Percentiles rank a stretch among this genome's conserved stretches.
Evolutionary conservation across 2,797 vertebrate genomes (phyloP).

Genomic region (Chaunax sp.): DNA sequence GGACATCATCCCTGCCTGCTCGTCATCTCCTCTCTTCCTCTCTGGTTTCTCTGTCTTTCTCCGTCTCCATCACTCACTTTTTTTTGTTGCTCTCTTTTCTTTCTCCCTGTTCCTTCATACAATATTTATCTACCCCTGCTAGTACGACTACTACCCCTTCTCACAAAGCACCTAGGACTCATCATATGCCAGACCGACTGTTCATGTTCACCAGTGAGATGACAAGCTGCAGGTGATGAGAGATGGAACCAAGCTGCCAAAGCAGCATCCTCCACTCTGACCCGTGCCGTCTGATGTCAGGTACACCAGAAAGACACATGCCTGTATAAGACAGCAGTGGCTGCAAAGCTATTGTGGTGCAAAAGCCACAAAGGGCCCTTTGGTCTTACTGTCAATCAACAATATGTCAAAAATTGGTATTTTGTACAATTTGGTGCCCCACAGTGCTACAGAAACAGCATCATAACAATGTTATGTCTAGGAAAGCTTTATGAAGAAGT

Average conservation of each 20-base stretch:
- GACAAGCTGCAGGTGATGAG: slow-evolving; percentile 1
- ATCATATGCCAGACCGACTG: neutral
- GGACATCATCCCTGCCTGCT: slow-evolving; percentile 58
- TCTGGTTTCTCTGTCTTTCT: slow-evolving; percentile 15
- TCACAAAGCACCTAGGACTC: neutral
- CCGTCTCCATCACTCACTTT: neutral
- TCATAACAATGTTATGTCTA: no score
- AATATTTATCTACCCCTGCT: slow-evolving; percentile 4
- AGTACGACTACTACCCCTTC: neutral
- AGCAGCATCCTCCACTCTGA: slow-evolving; percentile 13
- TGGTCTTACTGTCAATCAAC: no score
- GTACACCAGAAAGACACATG: slow-evolving; percentile 12
- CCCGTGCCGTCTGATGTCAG: slow-evolving; percentile 27
- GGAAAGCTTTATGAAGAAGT: no score
- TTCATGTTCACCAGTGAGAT: neutral
- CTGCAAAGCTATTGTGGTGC: neutral
- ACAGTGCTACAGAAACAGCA: no score
- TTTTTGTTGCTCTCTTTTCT: slow-evolving; percentile 15
- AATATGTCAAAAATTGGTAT: no score
- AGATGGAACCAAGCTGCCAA: slow-evolving; percentile 11
- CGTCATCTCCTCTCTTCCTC: slow-evolving; percentile 29
- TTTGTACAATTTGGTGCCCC: no score
- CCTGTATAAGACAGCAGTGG: neutral
- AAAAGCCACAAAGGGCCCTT: neutral
- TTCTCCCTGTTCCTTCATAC: slow-evolving; percentile 1